Evolutionary conservation across 1,140 invertebrate species (phyloP).

Genomic region (Dinothrombium tinctorium): DNA sequence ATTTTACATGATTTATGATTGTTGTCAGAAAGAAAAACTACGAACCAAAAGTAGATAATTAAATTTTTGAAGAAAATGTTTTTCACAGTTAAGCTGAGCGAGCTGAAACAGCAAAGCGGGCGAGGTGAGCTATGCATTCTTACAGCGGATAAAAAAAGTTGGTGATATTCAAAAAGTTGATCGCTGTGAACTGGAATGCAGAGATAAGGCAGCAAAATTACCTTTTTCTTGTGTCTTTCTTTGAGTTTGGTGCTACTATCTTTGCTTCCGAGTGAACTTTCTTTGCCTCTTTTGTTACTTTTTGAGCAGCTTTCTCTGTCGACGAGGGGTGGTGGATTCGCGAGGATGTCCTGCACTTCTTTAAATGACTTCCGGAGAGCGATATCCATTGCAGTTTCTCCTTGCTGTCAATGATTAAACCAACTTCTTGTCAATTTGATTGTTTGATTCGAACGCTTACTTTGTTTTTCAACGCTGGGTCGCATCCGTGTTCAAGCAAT

Average conservation of each 20-base stretch:
- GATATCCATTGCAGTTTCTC: conserved; percentile 70
- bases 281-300: conserved; percentile 24
- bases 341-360: conserved; percentile 53
- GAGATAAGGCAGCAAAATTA: neutral
- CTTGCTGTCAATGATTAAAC: conserved; percentile 36
- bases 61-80: too few relatives aligned
- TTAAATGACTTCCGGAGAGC: conserved; percentile 55
- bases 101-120: too few relatives aligned
- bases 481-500: conserved; percentile 58
- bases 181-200: too few relatives aligned
- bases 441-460: conserved; percentile 21
- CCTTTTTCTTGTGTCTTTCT: conserved; percentile 14
- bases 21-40: too few relatives aligned
- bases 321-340: conserved; percentile 25
- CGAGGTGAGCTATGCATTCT: too few relatives aligned
- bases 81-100: too few relatives aligned
- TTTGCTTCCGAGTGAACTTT: conserved; percentile 9
- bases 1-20: too few relatives aligned
- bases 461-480: conserved; percentile 53
- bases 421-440: neutral
- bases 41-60: too few relatives aligned
- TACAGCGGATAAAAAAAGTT: too few relatives aligned
- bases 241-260: conserved; percentile 9
- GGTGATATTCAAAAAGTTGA: too few relatives aligned
- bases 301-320: neutral